These are phyloP conservation scores for Diloba caeruleocephala DNA, from an alignment of 2,888 invertebrate genomes.

Conservation along the genomic window DNA sequence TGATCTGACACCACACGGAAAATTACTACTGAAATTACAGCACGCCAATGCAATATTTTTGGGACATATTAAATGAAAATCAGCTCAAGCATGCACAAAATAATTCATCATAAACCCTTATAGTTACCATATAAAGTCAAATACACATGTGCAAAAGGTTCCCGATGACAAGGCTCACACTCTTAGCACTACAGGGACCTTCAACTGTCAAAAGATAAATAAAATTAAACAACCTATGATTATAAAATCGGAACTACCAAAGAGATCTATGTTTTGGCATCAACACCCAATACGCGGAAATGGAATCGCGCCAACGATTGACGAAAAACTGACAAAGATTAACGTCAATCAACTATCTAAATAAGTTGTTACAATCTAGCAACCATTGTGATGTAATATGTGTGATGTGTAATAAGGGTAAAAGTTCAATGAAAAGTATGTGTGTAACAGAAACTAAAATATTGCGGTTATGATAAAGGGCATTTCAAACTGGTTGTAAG, in stretches of 20 bases:
- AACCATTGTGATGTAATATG: not conserved
- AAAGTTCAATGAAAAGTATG: conserved; percentile 32
- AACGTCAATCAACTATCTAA: no score
- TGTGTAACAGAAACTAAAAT: not conserved
- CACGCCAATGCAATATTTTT: no score
- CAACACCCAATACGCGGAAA: not conserved
- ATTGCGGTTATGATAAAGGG: conserved; percentile 21
- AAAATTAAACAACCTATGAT: not conserved
- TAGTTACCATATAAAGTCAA: no score
- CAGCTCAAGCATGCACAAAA: no score
- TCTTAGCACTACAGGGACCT: not conserved
- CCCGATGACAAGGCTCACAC: no score
- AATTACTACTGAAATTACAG: no score
- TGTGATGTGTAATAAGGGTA: conserved; percentile 7
- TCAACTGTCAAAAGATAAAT: not conserved
- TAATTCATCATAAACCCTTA: no score
- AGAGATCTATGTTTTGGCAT: conserved; percentile 13
- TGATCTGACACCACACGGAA: no score
- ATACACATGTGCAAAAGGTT: no score
- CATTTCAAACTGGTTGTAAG: conserved; percentile 25
- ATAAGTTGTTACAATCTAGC: conserved; percentile 20
- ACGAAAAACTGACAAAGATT: not conserved
- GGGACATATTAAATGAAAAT: no score
- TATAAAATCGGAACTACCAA: conserved; percentile 7
- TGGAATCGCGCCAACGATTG: conserved; percentile 14